Evolutionary conservation across 2,797 vertebrate species (phyloP), one percentile per base, ranked within the genome.

Genomic region (Telmatherina bonti): DNA sequence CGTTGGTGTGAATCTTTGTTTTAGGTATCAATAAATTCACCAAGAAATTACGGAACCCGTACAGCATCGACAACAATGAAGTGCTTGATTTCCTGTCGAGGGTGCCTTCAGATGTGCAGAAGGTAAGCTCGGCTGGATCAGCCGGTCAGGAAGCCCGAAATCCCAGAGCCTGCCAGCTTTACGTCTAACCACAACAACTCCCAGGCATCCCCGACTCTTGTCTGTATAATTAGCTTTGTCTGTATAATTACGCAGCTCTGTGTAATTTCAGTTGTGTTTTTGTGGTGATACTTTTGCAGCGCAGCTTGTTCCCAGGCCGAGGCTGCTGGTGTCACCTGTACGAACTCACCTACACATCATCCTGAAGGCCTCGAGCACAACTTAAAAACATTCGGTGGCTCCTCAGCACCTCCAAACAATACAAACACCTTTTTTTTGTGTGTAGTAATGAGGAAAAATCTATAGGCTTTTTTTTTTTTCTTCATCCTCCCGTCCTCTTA

Each of bases 21-120:
- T 86, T 84, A 99, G 98, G 98, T 85, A 95, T 99, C 94, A 96
- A 99, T 95, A 99, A 99, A 94, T 99, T 99, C 91, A 99, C 98
- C 77, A 99, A 99, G 96, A 99, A 96, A 92, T 91, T 99, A 76
- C 95, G 97, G 89, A 98, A 96, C 87, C 98, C 97, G n/a, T 97
- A 97, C 31, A 92, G 96, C 91, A 96, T 99, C 10, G 94, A 99
- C 89, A 99, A 96, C 94, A 99, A 97, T 74, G 97, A 99, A 85
- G 89, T 99, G 62, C 93, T 99, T 78, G 97, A 99, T 93, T 99
- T 99, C 93, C 96, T 99, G 92, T 93, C 95, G 89, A 96, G 98
- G 92, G 96, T 98, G 71, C 98, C 98, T 67, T 99, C 98, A 84
- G 98, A 99, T 92, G 95, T 99, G 91, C 96, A 99, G 92, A 98